A percentile compares a stretch with the other conserved stretches of the same genome.
Evolutionary conservation across 1,140 invertebrate species (phyloP).

Genomic region (Coenobita brevimanus): DNA sequence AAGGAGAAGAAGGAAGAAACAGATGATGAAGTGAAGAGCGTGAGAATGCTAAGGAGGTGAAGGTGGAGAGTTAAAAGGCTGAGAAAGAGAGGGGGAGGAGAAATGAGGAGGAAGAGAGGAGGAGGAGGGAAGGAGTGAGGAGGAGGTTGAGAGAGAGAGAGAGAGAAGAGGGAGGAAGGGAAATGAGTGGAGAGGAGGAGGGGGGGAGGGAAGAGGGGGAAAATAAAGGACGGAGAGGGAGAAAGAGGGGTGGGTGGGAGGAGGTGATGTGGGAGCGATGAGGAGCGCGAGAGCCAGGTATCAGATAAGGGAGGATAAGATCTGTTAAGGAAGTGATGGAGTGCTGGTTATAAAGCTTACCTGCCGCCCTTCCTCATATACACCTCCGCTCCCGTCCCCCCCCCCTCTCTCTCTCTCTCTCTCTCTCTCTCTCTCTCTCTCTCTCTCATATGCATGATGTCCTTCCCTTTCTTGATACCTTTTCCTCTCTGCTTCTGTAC

Average conservation of each 20-base stretch:
- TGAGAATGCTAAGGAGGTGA: not conserved
- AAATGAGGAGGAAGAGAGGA: not conserved
- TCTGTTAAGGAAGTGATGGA: too few species aligned
- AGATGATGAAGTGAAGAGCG: not conserved
- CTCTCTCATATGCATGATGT: not conserved
- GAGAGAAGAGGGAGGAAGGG: not conserved
- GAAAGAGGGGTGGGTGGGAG: too few species aligned
- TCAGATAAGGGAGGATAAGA: too few species aligned
- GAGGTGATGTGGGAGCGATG: too few species aligned
- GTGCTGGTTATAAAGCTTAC: too few species aligned
- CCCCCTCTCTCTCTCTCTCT: not conserved
- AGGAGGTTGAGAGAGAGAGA: not conserved
- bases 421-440: not conserved
- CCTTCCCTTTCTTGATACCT: not conserved
- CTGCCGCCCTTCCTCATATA: not conserved
- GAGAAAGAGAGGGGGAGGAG: not conserved
- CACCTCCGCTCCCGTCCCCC: not conserved
- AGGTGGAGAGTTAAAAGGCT: not conserved
- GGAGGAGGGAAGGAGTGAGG: not conserved
- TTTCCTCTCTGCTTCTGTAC: not conserved
- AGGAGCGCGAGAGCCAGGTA: too few species aligned
- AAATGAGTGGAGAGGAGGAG: too few species aligned
- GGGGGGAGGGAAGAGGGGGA: not conserved
- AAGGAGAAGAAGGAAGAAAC: not conserved
- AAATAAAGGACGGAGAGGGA: not conserved